Conservation (phyloP, 2,888 invertebrate genomes). For the Azorinus chamasolen region DNA sequence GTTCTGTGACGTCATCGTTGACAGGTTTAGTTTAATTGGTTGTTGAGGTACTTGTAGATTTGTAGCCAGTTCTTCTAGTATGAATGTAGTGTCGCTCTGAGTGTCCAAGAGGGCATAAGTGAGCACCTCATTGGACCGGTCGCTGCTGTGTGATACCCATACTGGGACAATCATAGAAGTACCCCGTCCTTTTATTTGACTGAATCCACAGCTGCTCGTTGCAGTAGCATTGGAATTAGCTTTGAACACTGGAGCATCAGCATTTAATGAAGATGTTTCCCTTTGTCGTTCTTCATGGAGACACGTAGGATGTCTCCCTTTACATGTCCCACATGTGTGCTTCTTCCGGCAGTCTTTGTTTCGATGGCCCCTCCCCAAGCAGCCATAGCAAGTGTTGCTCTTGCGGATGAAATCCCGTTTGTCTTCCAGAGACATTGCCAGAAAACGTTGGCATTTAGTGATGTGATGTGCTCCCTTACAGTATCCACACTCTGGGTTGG, state of each 20-base stretch:
- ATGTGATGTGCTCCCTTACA: conserved; percentile 12
- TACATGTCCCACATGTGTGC: too few relatives aligned
- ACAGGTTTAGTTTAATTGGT: too few relatives aligned
- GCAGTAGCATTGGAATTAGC: too few relatives aligned
- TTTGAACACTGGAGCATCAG: too few relatives aligned
- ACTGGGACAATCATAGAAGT: conserved; percentile 53
- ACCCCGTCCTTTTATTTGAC: too few relatives aligned
- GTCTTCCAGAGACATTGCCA: too few relatives aligned
- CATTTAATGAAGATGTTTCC: neutral
- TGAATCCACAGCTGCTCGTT: neutral
- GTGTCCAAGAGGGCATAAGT: too few relatives aligned
- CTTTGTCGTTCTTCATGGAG: conserved; percentile 34
- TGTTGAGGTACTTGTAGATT: conserved; percentile 23
- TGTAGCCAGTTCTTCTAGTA: conserved; percentile 35
- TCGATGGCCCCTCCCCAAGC: conserved; percentile 24
- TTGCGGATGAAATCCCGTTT: too few relatives aligned
- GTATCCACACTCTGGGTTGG: too few relatives aligned
- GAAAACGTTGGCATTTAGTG: conserved; percentile 12
- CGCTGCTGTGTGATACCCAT: conserved; percentile 34
- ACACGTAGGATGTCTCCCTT: too few relatives aligned
- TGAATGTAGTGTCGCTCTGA: conserved; percentile 61
- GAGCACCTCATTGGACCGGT: too few relatives aligned
- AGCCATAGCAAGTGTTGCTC: too few relatives aligned
- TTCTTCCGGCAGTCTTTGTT: conserved; percentile 19
- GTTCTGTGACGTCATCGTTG: conserved; percentile 15